Evolutionary conservation across 2,113 vertebrate species (phyloP), one percentile per base, ranked within the genome.

Genomic region (Chaenogobius annularis): DNA sequence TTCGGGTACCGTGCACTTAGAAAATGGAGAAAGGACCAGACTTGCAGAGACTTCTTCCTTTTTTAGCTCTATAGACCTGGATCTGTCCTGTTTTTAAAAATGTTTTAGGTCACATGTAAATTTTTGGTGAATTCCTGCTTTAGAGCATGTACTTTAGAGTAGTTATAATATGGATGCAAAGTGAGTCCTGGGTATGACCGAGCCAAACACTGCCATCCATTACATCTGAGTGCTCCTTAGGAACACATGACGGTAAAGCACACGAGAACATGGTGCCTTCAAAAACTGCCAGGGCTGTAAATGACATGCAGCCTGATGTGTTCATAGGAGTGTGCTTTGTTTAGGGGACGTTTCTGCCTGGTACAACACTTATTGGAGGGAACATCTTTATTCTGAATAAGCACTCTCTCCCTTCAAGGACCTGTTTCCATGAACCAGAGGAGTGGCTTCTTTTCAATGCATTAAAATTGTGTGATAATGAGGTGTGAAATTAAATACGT

Each of bases 301-400:
- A 81, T 69, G 68, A 73, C 76, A 86, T 84, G 77, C 88, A 85
- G 88, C 85, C 78, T 59, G 74, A 85, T 85, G 80, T 78, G 19
- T 20, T 52, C 69, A 80, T 74, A 83, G 69, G 74, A 83, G 68
- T 31, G 3, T 26, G 31, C 65, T 75, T 55, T 73, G 66, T 72
- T 78, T 68, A 68, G 48, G 78, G 72, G 26, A 75, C 22, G 66
- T 72, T 68, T 83, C 73, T 37, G 70, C 52, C 65, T 43, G 59
- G 40, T 69, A 75, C 37, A 74, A 63, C 59, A 65, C 82, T 79
- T 78, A 86, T 85, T 76, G 74, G 61, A 66, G 64, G 54, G n/a
- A 64, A 23, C 72, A 55, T 77, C 72, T 84, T 67, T 72, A 75
- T 70, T 68, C 74, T 69, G 56, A 83, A 70, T 35, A 74, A 71